A percentile compares a stretch with the other conserved stretches of the same genome.
phyloP scores from a whole-genome alignment of 1,140 invertebrate species.

The Drosophila tropicalis region DNA sequence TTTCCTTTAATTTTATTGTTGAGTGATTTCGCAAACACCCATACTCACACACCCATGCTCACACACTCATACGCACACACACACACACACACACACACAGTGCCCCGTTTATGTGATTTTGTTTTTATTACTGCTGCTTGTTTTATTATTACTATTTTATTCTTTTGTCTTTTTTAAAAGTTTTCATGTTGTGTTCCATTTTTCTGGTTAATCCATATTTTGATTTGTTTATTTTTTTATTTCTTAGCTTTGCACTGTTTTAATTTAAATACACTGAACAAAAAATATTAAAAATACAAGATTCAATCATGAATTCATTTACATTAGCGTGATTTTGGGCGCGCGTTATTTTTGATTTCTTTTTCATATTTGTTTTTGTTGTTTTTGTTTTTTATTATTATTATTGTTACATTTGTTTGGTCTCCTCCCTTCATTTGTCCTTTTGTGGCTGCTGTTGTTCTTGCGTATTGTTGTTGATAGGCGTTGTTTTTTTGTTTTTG shows the following conservation, averaged over 20 bases:
- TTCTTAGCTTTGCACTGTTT: constrained; percentile 9
- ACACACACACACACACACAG: constrained; percentile 7
- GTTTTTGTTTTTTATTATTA: background rate
- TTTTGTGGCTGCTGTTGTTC: constrained; percentile 19
- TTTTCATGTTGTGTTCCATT: no score
- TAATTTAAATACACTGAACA: constrained; percentile 4
- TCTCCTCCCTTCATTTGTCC: background rate
- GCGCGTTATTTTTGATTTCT: constrained; percentile 33
- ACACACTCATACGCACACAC: background rate
- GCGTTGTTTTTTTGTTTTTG: constrained; percentile 14
- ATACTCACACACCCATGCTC: constrained; percentile 1
- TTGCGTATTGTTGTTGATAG: constrained; percentile 14
- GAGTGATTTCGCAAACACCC: constrained; percentile 7
- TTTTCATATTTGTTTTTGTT: constrained; percentile 13
- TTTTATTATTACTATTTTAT: background rate
- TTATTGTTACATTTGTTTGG: background rate
- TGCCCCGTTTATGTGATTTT: constrained; percentile 1
- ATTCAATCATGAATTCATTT: constrained; percentile 28
- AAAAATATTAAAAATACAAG: constrained; percentile 24
- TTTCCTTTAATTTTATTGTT: background rate
- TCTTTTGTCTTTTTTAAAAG: background rate
- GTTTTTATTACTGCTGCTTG: background rate
- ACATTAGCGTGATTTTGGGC: constrained; percentile 38
- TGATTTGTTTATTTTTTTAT: constrained; percentile 8
- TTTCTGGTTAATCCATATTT: constrained; percentile 11